Conservation (phyloP, 2,113 vertebrate species). For the Meles meles region DNA sequence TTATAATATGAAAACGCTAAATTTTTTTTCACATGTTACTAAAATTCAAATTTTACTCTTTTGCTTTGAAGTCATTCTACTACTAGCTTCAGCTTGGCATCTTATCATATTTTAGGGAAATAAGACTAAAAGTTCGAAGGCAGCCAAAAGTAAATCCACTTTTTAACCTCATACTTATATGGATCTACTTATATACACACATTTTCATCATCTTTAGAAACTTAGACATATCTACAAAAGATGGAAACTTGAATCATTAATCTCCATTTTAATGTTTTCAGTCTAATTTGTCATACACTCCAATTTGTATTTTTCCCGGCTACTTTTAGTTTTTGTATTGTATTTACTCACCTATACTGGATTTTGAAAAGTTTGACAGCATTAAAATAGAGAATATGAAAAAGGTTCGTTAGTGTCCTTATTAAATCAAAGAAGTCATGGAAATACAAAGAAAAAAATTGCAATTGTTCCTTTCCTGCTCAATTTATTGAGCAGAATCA, state of each 20-base stretch:
- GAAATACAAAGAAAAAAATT: slow-evolving; percentile 49
- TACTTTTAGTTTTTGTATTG: background rate
- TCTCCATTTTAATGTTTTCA: background rate
- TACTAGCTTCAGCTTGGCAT: background rate
- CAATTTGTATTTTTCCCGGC: background rate
- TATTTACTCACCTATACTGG: slow-evolving; percentile 43
- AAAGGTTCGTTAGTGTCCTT: slow-evolving; percentile 46
- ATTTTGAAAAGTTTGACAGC: slow-evolving; percentile 58
- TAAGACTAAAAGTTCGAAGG: background rate
- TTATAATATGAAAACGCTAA: background rate
- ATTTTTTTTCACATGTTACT: background rate
- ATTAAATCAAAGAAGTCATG: slow-evolving; percentile 44
- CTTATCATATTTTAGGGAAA: slow-evolving; percentile 4
- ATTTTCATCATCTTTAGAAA: background rate
- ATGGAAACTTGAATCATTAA: background rate
- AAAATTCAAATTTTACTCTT: background rate
- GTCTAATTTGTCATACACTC: background rate
- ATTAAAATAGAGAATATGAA: slow-evolving; percentile 55
- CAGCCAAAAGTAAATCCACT: background rate
- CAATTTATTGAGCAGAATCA: slow-evolving; percentile 44
- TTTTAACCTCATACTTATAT: background rate
- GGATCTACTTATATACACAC: background rate
- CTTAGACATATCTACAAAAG: background rate
- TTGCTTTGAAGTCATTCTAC: background rate
- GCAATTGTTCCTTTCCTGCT: slow-evolving; percentile 25